These are phyloP conservation scores for Laothoe populi DNA, from an alignment of 2,888 invertebrate species.

Conservation along the genomic window DNA sequence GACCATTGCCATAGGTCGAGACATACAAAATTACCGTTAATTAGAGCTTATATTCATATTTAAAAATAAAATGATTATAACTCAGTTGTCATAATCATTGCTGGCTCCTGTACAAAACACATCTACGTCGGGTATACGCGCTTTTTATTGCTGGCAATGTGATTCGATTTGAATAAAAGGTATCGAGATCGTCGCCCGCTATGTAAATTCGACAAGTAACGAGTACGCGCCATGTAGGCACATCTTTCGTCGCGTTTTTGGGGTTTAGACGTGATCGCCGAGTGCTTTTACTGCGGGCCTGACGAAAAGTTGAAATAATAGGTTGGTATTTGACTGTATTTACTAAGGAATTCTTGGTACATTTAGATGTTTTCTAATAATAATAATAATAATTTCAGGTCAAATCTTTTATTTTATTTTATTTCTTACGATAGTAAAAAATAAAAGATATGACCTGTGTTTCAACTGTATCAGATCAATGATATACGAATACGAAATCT, in stretches of 20 bases:
- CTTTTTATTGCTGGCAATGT: constrained; percentile 44
- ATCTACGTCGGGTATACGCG: constrained; percentile 30
- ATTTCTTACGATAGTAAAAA: too few relatives aligned
- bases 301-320: constrained; percentile 15
- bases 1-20: too few relatives aligned
- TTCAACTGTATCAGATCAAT: too few relatives aligned
- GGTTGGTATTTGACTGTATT: neutral
- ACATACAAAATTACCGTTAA: too few relatives aligned
- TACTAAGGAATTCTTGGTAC: neutral
- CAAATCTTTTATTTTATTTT: too few relatives aligned
- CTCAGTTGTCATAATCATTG: neutral
- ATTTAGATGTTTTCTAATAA: neutral
- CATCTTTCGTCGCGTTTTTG: constrained; percentile 29
- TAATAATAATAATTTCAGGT: too few relatives aligned
- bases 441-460: too few relatives aligned
- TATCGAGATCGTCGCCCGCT: constrained; percentile 39
- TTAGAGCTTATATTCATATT: too few relatives aligned
- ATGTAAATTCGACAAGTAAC: constrained; percentile 42
- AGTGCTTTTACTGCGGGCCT: constrained; percentile 11
- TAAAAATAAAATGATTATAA: neutral
- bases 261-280: constrained; percentile 25
- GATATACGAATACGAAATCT: too few relatives aligned
- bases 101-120: constrained; percentile 23
- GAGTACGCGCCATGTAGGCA: constrained; percentile 32
- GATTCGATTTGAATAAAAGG: constrained; percentile 51